Conservation (phyloP, 2,113 vertebrate genomes). For the Callipepla californica region DNA sequence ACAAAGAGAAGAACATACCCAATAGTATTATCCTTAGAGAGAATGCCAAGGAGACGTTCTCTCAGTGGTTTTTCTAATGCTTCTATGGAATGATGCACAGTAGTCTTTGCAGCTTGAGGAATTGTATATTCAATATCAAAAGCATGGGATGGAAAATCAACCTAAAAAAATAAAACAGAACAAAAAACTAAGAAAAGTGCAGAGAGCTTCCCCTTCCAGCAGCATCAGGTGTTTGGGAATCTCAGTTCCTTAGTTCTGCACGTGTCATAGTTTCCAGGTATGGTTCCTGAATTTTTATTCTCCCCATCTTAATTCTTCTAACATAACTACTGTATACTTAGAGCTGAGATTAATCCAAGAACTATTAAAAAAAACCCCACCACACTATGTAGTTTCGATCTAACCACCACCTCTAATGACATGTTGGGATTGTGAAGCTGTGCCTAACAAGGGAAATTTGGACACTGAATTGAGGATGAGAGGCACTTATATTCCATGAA, state of each 20-base stretch:
- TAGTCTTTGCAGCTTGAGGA: constrained; percentile 79
- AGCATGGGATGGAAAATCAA: constrained; percentile 89
- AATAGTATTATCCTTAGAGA: constrained; percentile 85
- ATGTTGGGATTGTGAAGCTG: not conserved
- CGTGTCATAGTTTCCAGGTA: not conserved
- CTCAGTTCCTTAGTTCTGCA: not conserved
- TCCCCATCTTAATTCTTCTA: not conserved
- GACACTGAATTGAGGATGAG: not conserved
- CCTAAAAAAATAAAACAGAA: constrained; percentile 71
- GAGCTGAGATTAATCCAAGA: not conserved
- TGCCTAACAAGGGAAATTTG: not conserved
- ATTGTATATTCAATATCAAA: constrained; percentile 89
- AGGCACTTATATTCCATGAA: not conserved
- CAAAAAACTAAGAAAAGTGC: not conserved
- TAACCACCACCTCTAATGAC: not conserved
- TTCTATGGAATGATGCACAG: constrained; percentile 80
- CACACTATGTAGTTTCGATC: not conserved
- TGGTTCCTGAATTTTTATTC: not conserved
- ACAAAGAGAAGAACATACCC: constrained; percentile 78
- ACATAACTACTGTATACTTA: not conserved
- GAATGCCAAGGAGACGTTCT: constrained; percentile 86
- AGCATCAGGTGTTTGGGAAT: not conserved
- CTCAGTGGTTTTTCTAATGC: constrained; percentile 84
- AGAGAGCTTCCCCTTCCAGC: not conserved
- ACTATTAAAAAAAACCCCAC: not conserved